Base-by-base conservation (phyloP, 2,797 vertebrate species). In the Molossus molossus region DNA sequence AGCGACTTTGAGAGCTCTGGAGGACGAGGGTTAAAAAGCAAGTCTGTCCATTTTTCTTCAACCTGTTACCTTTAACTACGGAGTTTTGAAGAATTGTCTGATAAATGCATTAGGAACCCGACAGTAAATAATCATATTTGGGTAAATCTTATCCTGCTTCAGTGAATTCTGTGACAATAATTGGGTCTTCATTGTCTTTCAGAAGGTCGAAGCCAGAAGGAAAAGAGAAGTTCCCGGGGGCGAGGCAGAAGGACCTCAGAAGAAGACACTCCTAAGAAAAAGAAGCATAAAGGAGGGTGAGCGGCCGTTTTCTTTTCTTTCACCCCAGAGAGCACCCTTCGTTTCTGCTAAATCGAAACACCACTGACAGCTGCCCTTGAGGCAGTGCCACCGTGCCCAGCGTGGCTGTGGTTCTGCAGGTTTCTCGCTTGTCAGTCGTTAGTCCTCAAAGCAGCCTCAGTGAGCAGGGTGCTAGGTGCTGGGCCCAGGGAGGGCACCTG, bases 271-370 rank as follows among this genome's bases (percentile, higher is more conserved):
- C 99, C 99, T 1, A 99, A 98, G 97, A 99, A 99, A 98, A 99
- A 99, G 98, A 99, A 99, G 93, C 98, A 99, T 0, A 99, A 99
- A 98, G 99, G 98, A 98, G 99, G 99, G 99, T 99, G 98, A 90
- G 98, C 64, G 33, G 12, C 5, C 45, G 27, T 48, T 70, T 14
- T 65, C 8, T 25, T 40, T 57, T 15, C 23, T 69, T 37, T n/a
- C 9, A 3, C 45, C 50, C 29, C 15, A 60, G 8, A 48, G 76
- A 13, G 9, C 27, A 9, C 15, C 12, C 0, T 6, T 37, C 18
- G 40, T 15, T 10, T 57, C n/a, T 48, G 10, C 57, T 33, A 20
- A 60, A 3, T 50, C 29, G 23, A 23, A 18, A 15, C 27, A 12
- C 6, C 23, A 2, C 1, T 13, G 25, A 20, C 75, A 6, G 40